Evolutionary conservation across 2,797 vertebrate genomes (phyloP).

Genomic region (Argentina silus): DNA sequence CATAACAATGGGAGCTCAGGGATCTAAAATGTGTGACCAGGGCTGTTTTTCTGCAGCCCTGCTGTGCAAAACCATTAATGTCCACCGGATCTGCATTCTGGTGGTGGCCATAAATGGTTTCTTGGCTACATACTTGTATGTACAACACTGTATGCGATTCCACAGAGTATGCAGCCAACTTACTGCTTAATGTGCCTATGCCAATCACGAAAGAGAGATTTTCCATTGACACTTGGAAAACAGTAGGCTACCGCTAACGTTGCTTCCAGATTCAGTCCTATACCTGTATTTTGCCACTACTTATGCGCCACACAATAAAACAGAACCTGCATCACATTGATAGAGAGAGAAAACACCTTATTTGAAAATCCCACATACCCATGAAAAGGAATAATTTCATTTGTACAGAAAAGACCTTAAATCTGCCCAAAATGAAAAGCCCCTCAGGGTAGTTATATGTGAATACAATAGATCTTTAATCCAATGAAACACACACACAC

Average conservation of each 20-base stretch:
- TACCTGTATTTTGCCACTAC: slow-evolving; percentile 37
- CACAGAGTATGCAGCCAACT: slow-evolving; percentile 7
- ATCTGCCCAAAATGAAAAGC: slow-evolving; percentile 86
- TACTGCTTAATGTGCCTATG: not conserved
- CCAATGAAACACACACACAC: slow-evolving; percentile 74
- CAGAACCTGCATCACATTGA: slow-evolving; percentile 63
- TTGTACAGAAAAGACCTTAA: slow-evolving; percentile 83
- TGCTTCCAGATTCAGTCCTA: not conserved
- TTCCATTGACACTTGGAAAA: slow-evolving; percentile 43
- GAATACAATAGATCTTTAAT: slow-evolving; percentile 85
- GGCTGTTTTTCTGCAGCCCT: not conserved
- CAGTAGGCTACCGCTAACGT: not conserved
- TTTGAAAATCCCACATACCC: slow-evolving; percentile 75
- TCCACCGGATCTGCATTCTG: not conserved
- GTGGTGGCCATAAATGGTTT: not conserved
- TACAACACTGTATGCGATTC: slow-evolving; percentile 5
- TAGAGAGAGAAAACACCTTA: slow-evolving; percentile 65
- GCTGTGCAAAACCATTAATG: slow-evolving; percentile 18
- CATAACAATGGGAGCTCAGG: not conserved
- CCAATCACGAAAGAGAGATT: not conserved
- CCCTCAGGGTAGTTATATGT: slow-evolving; percentile 82
- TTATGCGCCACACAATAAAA: slow-evolving; percentile 73
- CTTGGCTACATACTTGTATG: slow-evolving; percentile 16
- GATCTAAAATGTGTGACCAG: not conserved
- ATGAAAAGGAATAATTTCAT: slow-evolving; percentile 76